Evolutionary conservation across 2,797 vertebrate genomes (phyloP).

Genomic region (Brachyrhaphis roseni): DNA sequence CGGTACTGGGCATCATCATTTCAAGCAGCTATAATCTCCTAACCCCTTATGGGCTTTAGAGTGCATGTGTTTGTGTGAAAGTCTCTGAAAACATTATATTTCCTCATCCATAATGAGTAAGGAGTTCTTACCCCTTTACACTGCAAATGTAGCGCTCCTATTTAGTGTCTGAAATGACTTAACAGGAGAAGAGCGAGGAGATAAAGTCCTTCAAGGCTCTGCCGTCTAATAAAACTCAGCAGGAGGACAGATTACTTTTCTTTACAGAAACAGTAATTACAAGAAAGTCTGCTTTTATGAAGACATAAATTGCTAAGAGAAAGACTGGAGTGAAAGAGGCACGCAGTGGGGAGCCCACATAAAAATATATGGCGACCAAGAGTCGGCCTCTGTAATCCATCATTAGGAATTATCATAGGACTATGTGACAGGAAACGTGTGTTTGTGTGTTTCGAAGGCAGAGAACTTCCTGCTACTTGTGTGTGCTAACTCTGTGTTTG

Average conservation of each 20-base stretch:
- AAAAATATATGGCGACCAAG: slow-evolving; percentile 16
- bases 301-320: slow-evolving; percentile 44
- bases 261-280: slow-evolving; percentile 61
- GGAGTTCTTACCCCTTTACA: slow-evolving; percentile 10
- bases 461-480: slow-evolving; percentile 6
- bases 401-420: slow-evolving; percentile 30
- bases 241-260: slow-evolving; percentile 49
- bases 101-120: slow-evolving; percentile 3
- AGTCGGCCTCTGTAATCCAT: slow-evolving; percentile 26
- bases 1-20: slow-evolving; percentile 34
- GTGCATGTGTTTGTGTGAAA: background rate
- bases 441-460: background rate
- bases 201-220: slow-evolving; percentile 43
- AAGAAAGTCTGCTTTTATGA: slow-evolving; percentile 58
- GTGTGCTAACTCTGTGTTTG: slow-evolving; percentile 54
- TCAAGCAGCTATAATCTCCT: slow-evolving; percentile 34
- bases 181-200: slow-evolving; percentile 1
- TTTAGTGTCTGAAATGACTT: slow-evolving; percentile 21
- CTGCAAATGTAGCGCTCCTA: slow-evolving; percentile 10
- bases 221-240: slow-evolving; percentile 59
- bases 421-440: slow-evolving; percentile 5
- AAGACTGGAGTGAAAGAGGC: slow-evolving; percentile 15
- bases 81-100: slow-evolving; percentile 23
- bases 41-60: background rate
- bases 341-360: background rate